These are phyloP conservation scores for Tetragnatha montana DNA, from an alignment of 2,888 invertebrate species.

Conservation along the genomic window DNA sequence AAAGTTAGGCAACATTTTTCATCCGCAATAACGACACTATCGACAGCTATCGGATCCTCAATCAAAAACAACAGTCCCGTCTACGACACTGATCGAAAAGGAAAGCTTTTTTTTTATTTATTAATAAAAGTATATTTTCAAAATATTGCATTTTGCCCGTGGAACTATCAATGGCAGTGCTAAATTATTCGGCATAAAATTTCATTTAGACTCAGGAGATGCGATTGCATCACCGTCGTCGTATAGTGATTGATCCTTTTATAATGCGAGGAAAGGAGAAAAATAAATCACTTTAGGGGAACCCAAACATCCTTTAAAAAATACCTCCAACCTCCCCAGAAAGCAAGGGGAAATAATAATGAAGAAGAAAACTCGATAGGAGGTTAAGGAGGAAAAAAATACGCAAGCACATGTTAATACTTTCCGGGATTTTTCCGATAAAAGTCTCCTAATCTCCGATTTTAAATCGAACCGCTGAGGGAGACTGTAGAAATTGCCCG, in stretches of 20 bases:
- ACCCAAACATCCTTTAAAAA: conserved; percentile 59
- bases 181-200: conserved; percentile 50
- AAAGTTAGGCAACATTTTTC: conserved; percentile 20
- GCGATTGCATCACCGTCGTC: conserved; percentile 33
- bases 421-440: conserved; percentile 63
- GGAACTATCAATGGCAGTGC: conserved; percentile 23
- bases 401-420: conserved; percentile 69
- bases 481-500: conserved; percentile 37
- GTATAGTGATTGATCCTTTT: conserved; percentile 65
- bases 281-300: conserved; percentile 61
- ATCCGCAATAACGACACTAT: conserved; percentile 37
- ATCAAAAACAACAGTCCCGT: conserved; percentile 18
- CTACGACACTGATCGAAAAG: not conserved
- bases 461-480: conserved; percentile 56
- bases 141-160: conserved; percentile 14
- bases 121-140: conserved; percentile 13
- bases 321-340: conserved; percentile 29
- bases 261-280: conserved; percentile 47
- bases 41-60: conserved; percentile 30
- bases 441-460: conserved; percentile 64
- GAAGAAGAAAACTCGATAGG: conserved; percentile 11
- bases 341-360: not conserved
- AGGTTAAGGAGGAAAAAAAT: conserved; percentile 48
- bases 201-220: conserved; percentile 37
- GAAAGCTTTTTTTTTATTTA: not conserved